Evolutionary conservation across 1,140 invertebrate species (phyloP), one percentile per base, ranked within the genome.

Genomic region (Caerostris extrusa): DNA sequence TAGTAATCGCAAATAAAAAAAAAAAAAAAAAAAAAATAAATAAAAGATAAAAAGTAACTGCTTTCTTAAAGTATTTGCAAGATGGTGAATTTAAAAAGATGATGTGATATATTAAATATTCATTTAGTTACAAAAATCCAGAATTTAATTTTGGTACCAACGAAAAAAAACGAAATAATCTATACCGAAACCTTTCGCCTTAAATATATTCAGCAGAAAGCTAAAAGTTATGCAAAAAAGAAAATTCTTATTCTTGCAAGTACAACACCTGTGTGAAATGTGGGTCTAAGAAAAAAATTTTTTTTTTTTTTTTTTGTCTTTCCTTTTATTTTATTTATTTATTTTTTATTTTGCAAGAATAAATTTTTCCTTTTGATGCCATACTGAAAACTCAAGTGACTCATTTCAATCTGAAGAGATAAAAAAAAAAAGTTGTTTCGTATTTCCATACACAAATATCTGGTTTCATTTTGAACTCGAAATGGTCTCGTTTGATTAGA

Each of bases 181-280:
- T 85, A 87, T 56, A 64, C 58, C 2, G 14, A 58, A 83, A 83
- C 82, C 53, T 83, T 87, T 69, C 60, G 14, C 87, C 56, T 60
- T 19, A 34, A 90, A 77, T 60, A 90, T 90, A 81, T 90, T 90
- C 89, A 90, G 61, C 81, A 81, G 53, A 55, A 90, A 90, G 89
- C 8, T 61, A 50, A 81, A 90, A 90, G 57, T 90, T 90, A 90
- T 90, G 89, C 89, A 81, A 90, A 90, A 90, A 90, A 90, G 89
- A 81, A 12, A 61, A 90, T 90, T 90, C 34, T 58, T 90, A 90
- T 90, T 90, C 71, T 34, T 81, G 12, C 7, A 77, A 69, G 14
- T n/a, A 90, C 89, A 90, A 77, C 89, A 90, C 60, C 89, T 90
- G 89, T 64, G 34, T 53, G 56, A 67, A 90, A 90, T 90, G 89